Percentiles rank a stretch among this genome's conserved stretches.
These are phyloP conservation scores for Drosophila meridionalis DNA, from an alignment of 2,888 invertebrate species.

Conservation along the genomic window DNA sequence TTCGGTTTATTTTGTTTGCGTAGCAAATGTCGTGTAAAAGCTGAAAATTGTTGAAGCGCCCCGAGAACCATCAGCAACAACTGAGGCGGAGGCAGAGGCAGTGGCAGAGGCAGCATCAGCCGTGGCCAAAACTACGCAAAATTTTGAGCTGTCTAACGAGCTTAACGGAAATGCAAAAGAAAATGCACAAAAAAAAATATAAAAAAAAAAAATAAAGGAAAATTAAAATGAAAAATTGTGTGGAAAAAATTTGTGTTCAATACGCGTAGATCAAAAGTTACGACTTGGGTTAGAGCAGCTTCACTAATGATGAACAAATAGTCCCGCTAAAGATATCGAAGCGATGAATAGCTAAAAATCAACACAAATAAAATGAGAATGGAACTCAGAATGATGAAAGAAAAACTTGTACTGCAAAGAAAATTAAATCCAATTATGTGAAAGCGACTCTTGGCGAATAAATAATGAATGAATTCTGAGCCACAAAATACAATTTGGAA, in stretches of 20 bases:
- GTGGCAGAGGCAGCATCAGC: constrained; percentile 6
- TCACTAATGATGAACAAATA: constrained; percentile 68
- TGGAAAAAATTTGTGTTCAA: constrained; percentile 51
- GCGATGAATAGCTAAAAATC: constrained; percentile 34
- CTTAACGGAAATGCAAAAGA: constrained; percentile 61
- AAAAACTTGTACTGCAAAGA: background rate
- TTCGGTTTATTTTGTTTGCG: constrained; percentile 60
- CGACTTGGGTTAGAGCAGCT: background rate
- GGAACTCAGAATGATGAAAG: constrained; percentile 8
- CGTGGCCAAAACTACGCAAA: constrained; percentile 53
- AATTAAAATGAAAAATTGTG: constrained; percentile 30
- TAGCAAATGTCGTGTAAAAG: constrained; percentile 65
- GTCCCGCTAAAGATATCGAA: constrained; percentile 53
- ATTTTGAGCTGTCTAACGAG: constrained; percentile 60
- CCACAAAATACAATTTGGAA: background rate
- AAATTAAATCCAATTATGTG: background rate
- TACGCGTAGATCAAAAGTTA: constrained; percentile 13
- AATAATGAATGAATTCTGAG: constrained; percentile 5
- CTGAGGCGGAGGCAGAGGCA: background rate
- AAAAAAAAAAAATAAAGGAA: background rate
- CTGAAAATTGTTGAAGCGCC: constrained; percentile 51
- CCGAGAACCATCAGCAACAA: constrained; percentile 16
- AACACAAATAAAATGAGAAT: constrained; percentile 24
- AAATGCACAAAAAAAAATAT: constrained; percentile 30
- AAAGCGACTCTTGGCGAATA: background rate